A percentile compares a stretch with the other conserved stretches of the same genome.
These are phyloP conservation scores for Limenitis camilla DNA, from an alignment of 2,888 invertebrate species.

Conservation along the genomic window DNA sequence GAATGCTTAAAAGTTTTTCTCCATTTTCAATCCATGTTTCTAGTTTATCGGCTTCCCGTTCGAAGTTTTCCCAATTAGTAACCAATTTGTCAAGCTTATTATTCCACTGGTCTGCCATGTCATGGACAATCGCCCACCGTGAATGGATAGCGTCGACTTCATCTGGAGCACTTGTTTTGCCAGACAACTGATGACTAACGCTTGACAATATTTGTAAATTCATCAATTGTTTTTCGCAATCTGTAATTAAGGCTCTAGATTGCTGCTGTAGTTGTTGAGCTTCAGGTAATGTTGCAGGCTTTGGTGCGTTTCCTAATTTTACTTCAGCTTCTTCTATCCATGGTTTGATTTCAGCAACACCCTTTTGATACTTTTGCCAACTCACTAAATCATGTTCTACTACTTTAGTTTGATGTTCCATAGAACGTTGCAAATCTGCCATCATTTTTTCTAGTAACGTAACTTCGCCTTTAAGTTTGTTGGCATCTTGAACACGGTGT, in stretches of 20 bases:
- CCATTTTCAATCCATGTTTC: conserved; percentile 84
- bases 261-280: conserved; percentile 84
- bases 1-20: conserved; percentile 75
- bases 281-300: conserved; percentile 86
- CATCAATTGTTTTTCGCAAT: conserved; percentile 84
- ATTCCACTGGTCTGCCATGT: conserved; percentile 84
- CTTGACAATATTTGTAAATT: conserved; percentile 83
- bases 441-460: conserved; percentile 83
- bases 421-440: conserved; percentile 82
- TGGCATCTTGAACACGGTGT: conserved; percentile 80
- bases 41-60: conserved; percentile 82
- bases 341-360: conserved; percentile 86
- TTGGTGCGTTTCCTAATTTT: conserved; percentile 82
- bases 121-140: conserved; percentile 89
- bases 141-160: conserved; percentile 89
- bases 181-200: conserved; percentile 83
- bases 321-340: conserved; percentile 92
- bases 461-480: conserved; percentile 84
- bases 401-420: conserved; percentile 83
- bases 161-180: conserved; percentile 84
- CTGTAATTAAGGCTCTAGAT: conserved; percentile 81
- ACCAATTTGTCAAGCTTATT: conserved; percentile 86
- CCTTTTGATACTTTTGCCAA: conserved; percentile 89
- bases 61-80: conserved; percentile 87
- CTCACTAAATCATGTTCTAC: conserved; percentile 86